Conservation (phyloP, 1,140 invertebrate genomes). For the Vollenhovia emeryi region DNA sequence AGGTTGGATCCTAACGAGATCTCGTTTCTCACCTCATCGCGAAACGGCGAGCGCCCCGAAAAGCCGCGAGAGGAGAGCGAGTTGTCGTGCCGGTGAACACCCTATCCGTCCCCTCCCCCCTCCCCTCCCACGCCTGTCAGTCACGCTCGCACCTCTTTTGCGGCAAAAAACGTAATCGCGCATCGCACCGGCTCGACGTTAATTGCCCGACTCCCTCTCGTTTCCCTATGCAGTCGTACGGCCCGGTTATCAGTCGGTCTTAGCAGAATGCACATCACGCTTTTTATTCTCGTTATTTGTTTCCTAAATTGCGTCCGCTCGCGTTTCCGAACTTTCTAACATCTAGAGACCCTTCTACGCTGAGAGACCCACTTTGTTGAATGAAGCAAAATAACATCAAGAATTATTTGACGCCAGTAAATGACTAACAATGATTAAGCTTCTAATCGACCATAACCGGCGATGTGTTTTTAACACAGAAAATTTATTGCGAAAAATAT, state of each 20-base stretch:
- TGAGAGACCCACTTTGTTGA: too few species aligned
- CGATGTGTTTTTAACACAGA: too few species aligned
- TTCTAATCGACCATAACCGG: too few species aligned
- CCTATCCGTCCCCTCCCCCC: background rate
- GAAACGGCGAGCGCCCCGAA: constrained; percentile 10
- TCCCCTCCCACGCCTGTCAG: constrained; percentile 20
- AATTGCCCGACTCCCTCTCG: constrained; percentile 38
- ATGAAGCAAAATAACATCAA: too few species aligned
- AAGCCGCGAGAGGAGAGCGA: constrained; percentile 25
- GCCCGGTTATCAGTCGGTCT: background rate
- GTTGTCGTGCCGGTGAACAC: constrained; percentile 41
- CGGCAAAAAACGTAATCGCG: constrained; percentile 37
- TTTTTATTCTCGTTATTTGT: background rate
- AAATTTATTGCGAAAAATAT: too few species aligned
- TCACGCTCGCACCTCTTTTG: constrained; percentile 25
- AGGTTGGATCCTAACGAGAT: constrained; percentile 64
- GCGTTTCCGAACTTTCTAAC: background rate
- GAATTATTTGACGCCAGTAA: too few species aligned
- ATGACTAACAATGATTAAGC: too few species aligned
- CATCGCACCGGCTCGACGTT: constrained; percentile 32
- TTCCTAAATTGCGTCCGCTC: background rate
- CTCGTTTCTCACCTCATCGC: constrained; percentile 31
- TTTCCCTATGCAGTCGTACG: background rate
- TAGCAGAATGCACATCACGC: background rate
- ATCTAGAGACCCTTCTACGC: too few species aligned